phyloP scores from a whole-genome alignment of 2,113 vertebrate species.

The Crypturellus undulatus region DNA sequence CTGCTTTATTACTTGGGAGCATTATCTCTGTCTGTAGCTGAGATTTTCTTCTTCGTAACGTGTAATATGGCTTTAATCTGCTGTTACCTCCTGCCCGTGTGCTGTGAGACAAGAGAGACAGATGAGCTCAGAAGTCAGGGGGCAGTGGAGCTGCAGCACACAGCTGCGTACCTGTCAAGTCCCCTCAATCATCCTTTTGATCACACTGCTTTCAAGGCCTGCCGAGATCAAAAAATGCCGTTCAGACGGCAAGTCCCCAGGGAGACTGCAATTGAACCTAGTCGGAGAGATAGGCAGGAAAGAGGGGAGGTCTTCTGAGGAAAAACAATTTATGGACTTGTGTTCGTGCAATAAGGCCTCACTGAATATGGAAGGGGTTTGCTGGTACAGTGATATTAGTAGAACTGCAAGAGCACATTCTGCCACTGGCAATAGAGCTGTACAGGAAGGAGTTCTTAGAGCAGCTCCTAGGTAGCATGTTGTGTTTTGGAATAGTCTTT shows the following conservation, averaged over 20 bases:
- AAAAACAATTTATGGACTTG: background rate
- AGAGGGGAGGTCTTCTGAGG: background rate
- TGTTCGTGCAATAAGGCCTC: background rate
- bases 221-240: background rate
- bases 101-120: slow-evolving; percentile 36
- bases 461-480: background rate
- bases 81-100: background rate
- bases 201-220: slow-evolving; percentile 36
- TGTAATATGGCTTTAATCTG: slow-evolving; percentile 56
- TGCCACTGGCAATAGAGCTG: background rate
- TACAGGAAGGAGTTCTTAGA: background rate
- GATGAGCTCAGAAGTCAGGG: slow-evolving; percentile 53
- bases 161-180: slow-evolving; percentile 30
- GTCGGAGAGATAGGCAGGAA: background rate
- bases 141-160: slow-evolving; percentile 29
- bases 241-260: background rate
- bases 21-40: background rate
- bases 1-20: background rate
- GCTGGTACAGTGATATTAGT: fast-evolving
- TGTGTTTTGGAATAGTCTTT: background rate
- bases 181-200: slow-evolving; percentile 20
- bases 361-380: background rate
- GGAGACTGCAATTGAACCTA: background rate
- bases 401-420: background rate
- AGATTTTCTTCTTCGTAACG: slow-evolving; percentile 7